These are phyloP conservation scores for Gnathonemus echidnorhynchus DNA, from an alignment of 2,113 vertebrate genomes.

Conservation along the genomic window DNA sequence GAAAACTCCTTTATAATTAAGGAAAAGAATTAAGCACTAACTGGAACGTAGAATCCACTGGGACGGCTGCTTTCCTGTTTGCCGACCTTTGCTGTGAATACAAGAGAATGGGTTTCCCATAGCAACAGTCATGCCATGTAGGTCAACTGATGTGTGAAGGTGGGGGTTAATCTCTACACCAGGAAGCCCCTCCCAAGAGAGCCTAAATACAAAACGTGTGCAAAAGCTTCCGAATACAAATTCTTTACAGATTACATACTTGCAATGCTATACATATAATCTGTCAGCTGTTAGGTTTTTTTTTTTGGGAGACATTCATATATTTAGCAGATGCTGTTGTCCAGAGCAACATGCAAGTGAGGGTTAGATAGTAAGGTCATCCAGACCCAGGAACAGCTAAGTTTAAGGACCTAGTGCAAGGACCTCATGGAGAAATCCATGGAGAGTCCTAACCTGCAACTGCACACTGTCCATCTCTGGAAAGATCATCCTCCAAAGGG, in stretches of 20 bases:
- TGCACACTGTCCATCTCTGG: background rate
- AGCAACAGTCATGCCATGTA: constrained; percentile 15
- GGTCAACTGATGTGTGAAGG: background rate
- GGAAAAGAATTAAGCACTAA: constrained; percentile 19
- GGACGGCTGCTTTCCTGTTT: background rate
- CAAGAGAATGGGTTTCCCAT: constrained; percentile 31
- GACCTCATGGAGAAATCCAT: background rate
- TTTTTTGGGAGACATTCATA: background rate
- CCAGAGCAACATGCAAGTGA: background rate
- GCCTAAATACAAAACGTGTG: background rate
- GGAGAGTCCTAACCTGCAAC: background rate
- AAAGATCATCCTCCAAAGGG: background rate
- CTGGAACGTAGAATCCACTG: background rate
- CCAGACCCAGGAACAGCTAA: background rate
- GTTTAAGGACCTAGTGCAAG: background rate
- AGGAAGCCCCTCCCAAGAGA: background rate
- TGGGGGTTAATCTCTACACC: background rate
- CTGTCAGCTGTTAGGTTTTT: background rate
- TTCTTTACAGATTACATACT: background rate
- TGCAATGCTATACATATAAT: background rate
- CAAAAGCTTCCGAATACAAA: background rate
- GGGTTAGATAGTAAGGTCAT: background rate
- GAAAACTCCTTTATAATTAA: background rate
- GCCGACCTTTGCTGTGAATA: constrained; percentile 22
- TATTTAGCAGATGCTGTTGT: background rate